phyloP scores from a whole-genome alignment of 2,797 vertebrate genomes.

The Sorex maritimensis region DNA sequence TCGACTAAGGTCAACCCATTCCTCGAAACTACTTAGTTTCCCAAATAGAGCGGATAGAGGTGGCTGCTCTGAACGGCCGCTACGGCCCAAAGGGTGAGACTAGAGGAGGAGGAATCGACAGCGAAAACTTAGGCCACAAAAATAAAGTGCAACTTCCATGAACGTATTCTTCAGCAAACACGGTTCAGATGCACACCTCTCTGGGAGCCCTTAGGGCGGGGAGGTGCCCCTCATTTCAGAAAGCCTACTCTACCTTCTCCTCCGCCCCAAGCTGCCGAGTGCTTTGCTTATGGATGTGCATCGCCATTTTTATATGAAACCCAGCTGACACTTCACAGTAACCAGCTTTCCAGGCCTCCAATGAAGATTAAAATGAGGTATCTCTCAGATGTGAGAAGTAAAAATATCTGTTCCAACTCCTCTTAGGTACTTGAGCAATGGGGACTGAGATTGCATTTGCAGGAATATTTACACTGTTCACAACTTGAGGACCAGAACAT shows the following conservation, averaged over 20 bases:
- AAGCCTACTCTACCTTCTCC: slow-evolving; percentile 85
- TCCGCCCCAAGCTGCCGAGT: slow-evolving; percentile 79
- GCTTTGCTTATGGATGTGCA: slow-evolving; percentile 73
- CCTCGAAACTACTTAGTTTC: slow-evolving; percentile 38
- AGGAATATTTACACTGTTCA: not conserved
- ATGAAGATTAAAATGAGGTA: slow-evolving; percentile 84
- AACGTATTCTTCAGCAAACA: slow-evolving; percentile 86
- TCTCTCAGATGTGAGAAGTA: slow-evolving; percentile 45
- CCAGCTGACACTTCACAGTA: slow-evolving; percentile 76
- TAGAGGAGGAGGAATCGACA: slow-evolving; percentile 67
- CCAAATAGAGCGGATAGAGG: slow-evolving; percentile 41
- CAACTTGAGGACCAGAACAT: not conserved
- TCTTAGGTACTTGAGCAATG: slow-evolving; percentile 51
- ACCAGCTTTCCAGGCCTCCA: slow-evolving; percentile 74
- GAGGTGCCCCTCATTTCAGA: slow-evolving; percentile 79
- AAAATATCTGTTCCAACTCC: slow-evolving; percentile 34
- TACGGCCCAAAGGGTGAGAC: not conserved
- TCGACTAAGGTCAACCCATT: not conserved
- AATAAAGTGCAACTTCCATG: slow-evolving; percentile 75
- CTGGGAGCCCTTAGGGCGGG: slow-evolving; percentile 83
- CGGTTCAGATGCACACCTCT: slow-evolving; percentile 77
- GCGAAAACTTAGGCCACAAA: slow-evolving; percentile 76
- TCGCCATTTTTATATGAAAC: slow-evolving; percentile 81
- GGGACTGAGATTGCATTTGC: slow-evolving; percentile 14
- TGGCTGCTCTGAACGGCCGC: not conserved